Percentiles rank a stretch among this genome's conserved stretches.
phyloP scores from a whole-genome alignment of 2,888 invertebrate genomes.

The Apamea crenata region DNA sequence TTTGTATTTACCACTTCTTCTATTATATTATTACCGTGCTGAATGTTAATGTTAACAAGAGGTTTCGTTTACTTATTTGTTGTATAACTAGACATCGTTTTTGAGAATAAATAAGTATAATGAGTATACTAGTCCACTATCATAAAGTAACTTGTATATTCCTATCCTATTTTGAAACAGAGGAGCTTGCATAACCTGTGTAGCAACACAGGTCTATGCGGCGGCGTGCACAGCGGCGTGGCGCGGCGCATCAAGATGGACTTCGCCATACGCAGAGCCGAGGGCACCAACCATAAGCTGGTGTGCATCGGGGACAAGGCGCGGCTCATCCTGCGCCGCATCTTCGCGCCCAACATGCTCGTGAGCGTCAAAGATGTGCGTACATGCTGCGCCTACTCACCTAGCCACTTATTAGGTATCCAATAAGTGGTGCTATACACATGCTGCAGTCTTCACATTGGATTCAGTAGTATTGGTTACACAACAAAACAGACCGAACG shows the following conservation, averaged over 20 bases:
- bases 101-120: neutral
- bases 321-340: conserved; percentile 89
- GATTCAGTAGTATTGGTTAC: neutral
- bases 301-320: conserved; percentile 94
- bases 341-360: conserved; percentile 88
- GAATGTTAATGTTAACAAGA: too few species aligned
- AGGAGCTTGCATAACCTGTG: neutral
- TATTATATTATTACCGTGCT: too few species aligned
- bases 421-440: neutral
- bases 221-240: conserved; percentile 93
- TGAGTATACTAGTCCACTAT: neutral
- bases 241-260: conserved; percentile 90
- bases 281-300: conserved; percentile 86
- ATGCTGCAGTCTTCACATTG: neutral
- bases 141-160: neutral
- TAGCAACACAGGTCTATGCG: conserved; percentile 92
- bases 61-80: neutral
- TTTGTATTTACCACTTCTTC: too few species aligned
- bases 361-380: conserved; percentile 91
- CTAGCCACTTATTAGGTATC: neutral
- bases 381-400: neutral
- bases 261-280: conserved; percentile 76
- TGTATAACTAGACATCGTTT: neutral
- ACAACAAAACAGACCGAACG: neutral
- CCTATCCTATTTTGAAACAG: neutral